Base-by-base conservation (phyloP, 2,113 vertebrate species). In the Scytalopus superciliaris region DNA sequence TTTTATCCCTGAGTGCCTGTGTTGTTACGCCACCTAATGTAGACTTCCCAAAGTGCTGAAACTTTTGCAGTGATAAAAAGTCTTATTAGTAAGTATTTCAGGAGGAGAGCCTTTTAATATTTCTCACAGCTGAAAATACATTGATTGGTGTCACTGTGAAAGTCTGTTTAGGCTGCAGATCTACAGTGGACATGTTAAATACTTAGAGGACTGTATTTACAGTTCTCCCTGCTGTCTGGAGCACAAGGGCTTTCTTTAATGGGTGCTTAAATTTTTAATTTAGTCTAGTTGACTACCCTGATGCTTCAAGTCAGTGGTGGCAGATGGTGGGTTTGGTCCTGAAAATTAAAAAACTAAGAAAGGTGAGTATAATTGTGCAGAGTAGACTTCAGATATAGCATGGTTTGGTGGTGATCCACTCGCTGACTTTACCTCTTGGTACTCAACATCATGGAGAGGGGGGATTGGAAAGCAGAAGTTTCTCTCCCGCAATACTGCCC, bases 401-500 rank as follows among this genome's bases (percentile, higher is more conserved):
- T 7, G 19, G 35, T 18, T 3, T 59, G 47, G 35, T 21, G 18
- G 17, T 28, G 37, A 64, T 6, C 21, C 1, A 1, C 12, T 24
- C 31, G 19, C 35, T 23, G 39, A 37, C 6, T 56, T 56, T 2
- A 4, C 13, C 9, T 66, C 19, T 27, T 33, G 4, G 25, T 31
- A 12, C 12, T 0, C 2, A 5, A 12, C 3, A 2, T 23, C 27
- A 10, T 24, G 16, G n/a, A 44, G 52, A 7, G 15, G 15, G 2
- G 2, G 15, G 2, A 1, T 22, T 47, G 25, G 30, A 42, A 68
- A 19, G 14, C 24, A 19, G 60, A 16, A 49, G 21, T 37, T 6
- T 8, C 8, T 0, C 11, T 30, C 2, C 13, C 9, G 23, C 1
- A 0, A 0, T 11, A 3, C 21, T 9, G 30, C 45, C 21, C 7